A percentile compares a stretch with the other conserved stretches of the same genome.
Conservation (phyloP, 2,113 vertebrate species). For the Spheniscus mendiculus region DNA sequence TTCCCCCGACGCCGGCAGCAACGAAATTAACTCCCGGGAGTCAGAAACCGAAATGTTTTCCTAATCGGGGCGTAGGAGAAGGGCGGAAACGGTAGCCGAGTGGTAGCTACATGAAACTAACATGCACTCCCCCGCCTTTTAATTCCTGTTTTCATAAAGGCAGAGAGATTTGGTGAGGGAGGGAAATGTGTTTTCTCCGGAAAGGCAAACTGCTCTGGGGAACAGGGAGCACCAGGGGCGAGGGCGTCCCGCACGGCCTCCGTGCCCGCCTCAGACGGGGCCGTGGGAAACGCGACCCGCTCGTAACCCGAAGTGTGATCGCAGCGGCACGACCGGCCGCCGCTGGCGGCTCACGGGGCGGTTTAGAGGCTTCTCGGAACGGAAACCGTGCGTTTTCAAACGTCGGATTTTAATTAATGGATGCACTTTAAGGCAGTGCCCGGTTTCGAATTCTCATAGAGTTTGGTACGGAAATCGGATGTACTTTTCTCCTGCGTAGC, state of each 20-base stretch:
- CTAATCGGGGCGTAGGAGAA: not conserved
- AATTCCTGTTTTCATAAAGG: not conserved
- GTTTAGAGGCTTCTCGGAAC: not conserved
- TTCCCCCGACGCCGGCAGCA: not conserved
- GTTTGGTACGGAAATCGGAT: not conserved
- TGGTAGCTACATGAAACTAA: not conserved
- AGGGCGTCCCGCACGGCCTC: not conserved
- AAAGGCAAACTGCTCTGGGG: not conserved
- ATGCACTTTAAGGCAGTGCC: not conserved
- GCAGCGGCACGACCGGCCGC: not conserved
- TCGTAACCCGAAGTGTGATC: fast-evolving
- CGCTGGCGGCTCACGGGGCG: not conserved
- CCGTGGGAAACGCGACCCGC: not conserved
- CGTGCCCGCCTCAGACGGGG: not conserved
- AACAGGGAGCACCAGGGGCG: not conserved
- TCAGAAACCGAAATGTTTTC: not conserved
- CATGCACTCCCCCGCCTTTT: not conserved
- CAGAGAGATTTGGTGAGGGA: not conserved
- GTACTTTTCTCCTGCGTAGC: not conserved
- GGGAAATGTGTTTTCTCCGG: not conserved
- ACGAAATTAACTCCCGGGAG: not conserved
- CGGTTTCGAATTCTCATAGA: not conserved
- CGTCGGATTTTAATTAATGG: not conserved
- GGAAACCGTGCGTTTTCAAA: not conserved
- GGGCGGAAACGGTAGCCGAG: not conserved